Base-by-base conservation (phyloP, 2,113 vertebrate genomes). In the Zapus hudsonius region DNA sequence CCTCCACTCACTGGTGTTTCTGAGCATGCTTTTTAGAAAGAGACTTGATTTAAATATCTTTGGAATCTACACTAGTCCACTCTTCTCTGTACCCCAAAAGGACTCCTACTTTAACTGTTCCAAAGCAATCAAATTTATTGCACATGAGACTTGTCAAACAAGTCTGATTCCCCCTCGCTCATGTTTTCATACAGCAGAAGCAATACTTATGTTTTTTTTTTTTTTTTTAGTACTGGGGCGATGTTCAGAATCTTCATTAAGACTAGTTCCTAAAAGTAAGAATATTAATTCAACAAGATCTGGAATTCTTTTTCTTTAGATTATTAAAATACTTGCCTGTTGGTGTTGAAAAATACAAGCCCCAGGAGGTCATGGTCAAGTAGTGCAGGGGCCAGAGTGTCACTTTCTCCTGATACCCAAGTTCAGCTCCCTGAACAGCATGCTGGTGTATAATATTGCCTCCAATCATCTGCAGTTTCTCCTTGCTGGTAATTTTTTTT, bases 201-300 rank as follows among this genome's bases (percentile, higher is more conserved):
- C 23, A 27, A 81, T 78, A 76, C 22, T n/a, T n/a, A 74, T 42
- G 22, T n/a, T n/a, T 55, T 91, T 75, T 94, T 11, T 36, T 25
- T 69, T 94, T 82, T 93, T 69, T 38, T 96, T 87, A 84, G 52
- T 36, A 57, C 63, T 38, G 16, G 66, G 20, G 64, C 52, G 15
- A 64, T 44, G 78, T 73, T 93, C 38, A 72, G 80, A 59, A 38
- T 38, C 36, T 81, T 78, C 59, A 70, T 70, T 73, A 78, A 81
- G 27, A 64, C 11, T 10, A 87, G 27, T 87, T 89, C 52, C 70
- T 80, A 81, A 93, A 87, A 74, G 38, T 63, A 88, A 87, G 10
- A 73, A 79, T 75, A 87, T 90, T 33, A 57, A 89, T 87, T 87
- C 63, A 92, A 84, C 20, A 8, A 66, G 69, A 79, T 83, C 44